Conservation (phyloP, 2,888 invertebrate species). For the Melanostoma scalare region DNA sequence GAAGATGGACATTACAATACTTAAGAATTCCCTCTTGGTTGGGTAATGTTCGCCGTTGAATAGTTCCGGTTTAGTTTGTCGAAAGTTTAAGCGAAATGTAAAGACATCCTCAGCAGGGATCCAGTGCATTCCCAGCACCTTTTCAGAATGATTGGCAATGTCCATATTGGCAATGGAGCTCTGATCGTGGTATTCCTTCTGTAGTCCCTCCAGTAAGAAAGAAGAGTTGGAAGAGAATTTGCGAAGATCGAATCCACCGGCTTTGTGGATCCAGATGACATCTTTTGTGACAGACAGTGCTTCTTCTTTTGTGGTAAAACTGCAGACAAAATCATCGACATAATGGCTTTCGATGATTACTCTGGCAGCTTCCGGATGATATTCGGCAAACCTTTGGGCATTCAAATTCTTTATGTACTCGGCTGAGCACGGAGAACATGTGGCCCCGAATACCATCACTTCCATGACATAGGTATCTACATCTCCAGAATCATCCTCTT, state of each 20-base stretch:
- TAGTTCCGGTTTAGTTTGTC: background rate
- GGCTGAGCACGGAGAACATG: conserved; percentile 27
- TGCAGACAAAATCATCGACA: conserved; percentile 42
- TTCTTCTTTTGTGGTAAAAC: conserved; percentile 20
- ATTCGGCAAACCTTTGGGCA: conserved; percentile 1
- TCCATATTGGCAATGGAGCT: background rate
- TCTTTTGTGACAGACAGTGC: conserved; percentile 8
- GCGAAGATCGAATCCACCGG: conserved; percentile 21
- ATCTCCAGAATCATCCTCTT: background rate
- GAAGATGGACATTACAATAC: conserved; percentile 2
- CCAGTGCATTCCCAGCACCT: conserved; percentile 35
- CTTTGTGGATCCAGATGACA: conserved; percentile 16
- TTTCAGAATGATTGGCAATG: background rate
- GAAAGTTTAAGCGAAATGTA: background rate
- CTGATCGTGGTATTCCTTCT: background rate
- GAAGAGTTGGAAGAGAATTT: conserved; percentile 37
- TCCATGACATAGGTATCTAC: conserved; percentile 3
- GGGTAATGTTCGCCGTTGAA: background rate
- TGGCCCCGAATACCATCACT: conserved; percentile 45
- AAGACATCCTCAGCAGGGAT: background rate
- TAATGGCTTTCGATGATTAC: conserved; percentile 31
- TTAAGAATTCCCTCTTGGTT: background rate
- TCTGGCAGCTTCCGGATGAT: conserved; percentile 12
- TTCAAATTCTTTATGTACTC: conserved; percentile 16
- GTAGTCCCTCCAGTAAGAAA: background rate